Percentiles rank a stretch among this genome's conserved stretches.
These are phyloP conservation scores for Piscicola geometra DNA, from an alignment of 2,888 invertebrate genomes.

Conservation along the genomic window DNA sequence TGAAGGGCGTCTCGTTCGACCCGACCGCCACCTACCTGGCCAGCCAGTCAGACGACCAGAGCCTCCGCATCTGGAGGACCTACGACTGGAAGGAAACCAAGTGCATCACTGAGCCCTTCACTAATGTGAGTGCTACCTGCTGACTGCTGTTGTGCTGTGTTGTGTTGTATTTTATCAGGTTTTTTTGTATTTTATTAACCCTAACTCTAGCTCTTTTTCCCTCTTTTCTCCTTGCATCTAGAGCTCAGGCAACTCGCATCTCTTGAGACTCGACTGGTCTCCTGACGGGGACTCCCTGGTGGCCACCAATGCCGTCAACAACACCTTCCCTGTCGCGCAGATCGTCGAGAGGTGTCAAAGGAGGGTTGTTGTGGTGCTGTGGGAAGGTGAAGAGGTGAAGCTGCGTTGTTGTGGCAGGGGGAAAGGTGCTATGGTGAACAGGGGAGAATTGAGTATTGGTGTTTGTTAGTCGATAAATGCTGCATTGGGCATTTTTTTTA, in stretches of 20 bases:
- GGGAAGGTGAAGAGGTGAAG: constrained; percentile 73
- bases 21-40: constrained; percentile 95
- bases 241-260: constrained; percentile 79
- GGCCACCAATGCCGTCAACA: constrained; percentile 97
- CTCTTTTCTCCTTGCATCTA: too few species aligned
- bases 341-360: constrained; percentile 76
- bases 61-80: constrained; percentile 84
- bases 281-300: constrained; percentile 93
- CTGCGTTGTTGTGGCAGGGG: too few species aligned
- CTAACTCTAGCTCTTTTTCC: too few species aligned
- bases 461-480: too few species aligned
- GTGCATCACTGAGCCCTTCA: constrained; percentile 83
- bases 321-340: constrained; percentile 92
- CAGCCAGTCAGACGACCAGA: constrained; percentile 88
- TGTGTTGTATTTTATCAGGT: too few species aligned
- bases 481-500: too few species aligned
- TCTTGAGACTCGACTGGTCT: constrained; percentile 88
- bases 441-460: too few species aligned
- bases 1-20: constrained; percentile 97
- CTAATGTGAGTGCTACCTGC: constrained; percentile 64
- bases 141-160: too few species aligned
- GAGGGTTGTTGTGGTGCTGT: constrained; percentile 92
- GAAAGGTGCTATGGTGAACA: too few species aligned
- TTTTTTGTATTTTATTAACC: too few species aligned
- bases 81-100: constrained; percentile 86